A percentile compares a stretch with the other conserved stretches of the same genome.
These are phyloP conservation scores for Grapholita molesta DNA, from an alignment of 1,140 invertebrate genomes.

Conservation along the genomic window DNA sequence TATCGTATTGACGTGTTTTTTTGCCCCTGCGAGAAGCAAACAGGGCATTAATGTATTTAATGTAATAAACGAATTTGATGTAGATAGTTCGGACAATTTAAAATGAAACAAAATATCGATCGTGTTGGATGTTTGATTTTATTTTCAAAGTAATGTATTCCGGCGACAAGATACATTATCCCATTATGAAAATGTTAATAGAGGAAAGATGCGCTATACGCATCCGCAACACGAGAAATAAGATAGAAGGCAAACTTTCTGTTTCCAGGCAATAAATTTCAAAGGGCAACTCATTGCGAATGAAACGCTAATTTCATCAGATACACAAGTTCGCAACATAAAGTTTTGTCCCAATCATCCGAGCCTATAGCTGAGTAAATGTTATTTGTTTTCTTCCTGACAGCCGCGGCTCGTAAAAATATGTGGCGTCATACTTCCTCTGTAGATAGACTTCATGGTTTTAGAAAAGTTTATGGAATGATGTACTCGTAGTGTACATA, in stretches of 20 bases:
- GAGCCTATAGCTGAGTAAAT: conserved; percentile 13
- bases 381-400: conserved; percentile 10
- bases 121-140: too few species aligned
- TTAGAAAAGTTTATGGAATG: conserved; percentile 9
- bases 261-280: conserved; percentile 4
- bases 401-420: background rate
- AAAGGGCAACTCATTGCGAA: conserved; percentile 10
- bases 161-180: background rate
- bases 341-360: conserved; percentile 12
- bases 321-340: conserved; percentile 11
- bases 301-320: conserved; percentile 10
- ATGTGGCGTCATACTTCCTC: conserved; percentile 9
- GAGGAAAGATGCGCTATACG: background rate
- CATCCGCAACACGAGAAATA: background rate
- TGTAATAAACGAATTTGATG: too few species aligned
- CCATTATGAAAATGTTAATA: background rate
- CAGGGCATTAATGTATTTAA: too few species aligned
- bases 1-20: too few species aligned
- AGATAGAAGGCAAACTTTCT: background rate
- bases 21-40: too few species aligned
- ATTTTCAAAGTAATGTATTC: background rate
- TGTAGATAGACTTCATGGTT: conserved; percentile 1
- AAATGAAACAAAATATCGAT: too few species aligned
- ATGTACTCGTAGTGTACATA: background rate
- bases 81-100: too few species aligned